Evolutionary conservation across 2,888 invertebrate genomes (phyloP).

Genomic region (Coremacera marginata): DNA sequence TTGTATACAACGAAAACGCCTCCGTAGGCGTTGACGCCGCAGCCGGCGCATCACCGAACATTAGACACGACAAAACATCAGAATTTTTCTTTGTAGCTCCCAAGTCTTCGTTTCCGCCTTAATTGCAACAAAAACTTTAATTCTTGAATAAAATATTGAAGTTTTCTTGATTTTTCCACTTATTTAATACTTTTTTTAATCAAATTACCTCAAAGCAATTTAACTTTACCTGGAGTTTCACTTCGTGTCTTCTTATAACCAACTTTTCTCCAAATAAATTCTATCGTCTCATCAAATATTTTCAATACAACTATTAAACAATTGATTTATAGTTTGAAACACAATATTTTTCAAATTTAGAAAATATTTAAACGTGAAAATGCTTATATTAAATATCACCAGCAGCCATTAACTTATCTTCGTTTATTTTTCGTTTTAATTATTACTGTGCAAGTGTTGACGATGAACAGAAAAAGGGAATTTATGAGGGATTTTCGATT

Average conservation of each 20-base stretch:
- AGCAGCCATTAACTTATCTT: conserved; percentile 44
- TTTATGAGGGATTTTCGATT: too few species aligned
- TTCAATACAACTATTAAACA: not conserved
- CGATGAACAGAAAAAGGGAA: too few species aligned
- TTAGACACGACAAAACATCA: not conserved
- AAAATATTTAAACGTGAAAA: conserved; percentile 42
- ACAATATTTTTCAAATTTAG: conserved; percentile 1
- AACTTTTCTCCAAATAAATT: not conserved
- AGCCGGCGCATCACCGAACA: conserved; percentile 15
- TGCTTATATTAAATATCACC: conserved; percentile 48
- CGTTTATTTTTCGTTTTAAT: conserved; percentile 34
- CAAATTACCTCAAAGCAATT: not conserved
- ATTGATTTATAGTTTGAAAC: not conserved
- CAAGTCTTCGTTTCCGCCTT: not conserved
- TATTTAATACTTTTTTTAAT: not conserved
- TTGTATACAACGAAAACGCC: conserved; percentile 1
- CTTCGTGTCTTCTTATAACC: not conserved
- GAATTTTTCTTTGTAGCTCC: not conserved
- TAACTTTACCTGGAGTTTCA: conserved; percentile 11
- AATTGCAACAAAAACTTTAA: not conserved
- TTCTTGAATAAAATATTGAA: not conserved
- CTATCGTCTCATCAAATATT: not conserved
- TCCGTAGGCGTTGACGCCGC: conserved; percentile 16
- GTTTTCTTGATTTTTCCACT: not conserved
- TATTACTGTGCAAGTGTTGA: too few species aligned